phyloP scores from a whole-genome alignment of 2,888 invertebrate genomes.

The Myathropa florea region DNA sequence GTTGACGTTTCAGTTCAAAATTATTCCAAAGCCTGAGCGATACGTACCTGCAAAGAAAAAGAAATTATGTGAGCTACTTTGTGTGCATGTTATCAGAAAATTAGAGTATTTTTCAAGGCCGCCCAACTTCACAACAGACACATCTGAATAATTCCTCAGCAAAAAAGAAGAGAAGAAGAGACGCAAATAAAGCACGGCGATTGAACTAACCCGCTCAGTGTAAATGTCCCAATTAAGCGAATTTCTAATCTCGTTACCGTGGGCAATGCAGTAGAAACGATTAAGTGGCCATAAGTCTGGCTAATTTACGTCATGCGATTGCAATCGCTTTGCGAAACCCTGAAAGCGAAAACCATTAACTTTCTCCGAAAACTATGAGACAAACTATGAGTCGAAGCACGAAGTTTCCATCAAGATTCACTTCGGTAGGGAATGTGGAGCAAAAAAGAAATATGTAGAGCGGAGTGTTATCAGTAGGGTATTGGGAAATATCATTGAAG shows the following conservation, averaged over 20 bases:
- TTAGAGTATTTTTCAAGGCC: not conserved
- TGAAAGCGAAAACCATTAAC: not conserved
- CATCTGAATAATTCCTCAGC: not conserved
- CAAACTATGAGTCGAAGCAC: not conserved
- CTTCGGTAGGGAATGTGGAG: not conserved
- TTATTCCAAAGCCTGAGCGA: too few species aligned
- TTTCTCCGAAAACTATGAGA: not conserved
- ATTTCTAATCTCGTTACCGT: not conserved
- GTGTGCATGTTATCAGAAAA: not conserved
- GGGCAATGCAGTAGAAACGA: not conserved
- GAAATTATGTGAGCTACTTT: not conserved
- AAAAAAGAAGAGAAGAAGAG: not conserved
- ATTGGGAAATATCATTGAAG: not conserved
- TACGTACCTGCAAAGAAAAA: slow-evolving; percentile 48
- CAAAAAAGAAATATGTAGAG: not conserved
- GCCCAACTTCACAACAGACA: not conserved
- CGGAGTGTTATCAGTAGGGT: not conserved
- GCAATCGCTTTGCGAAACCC: not conserved
- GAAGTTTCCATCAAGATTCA: not conserved
- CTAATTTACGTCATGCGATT: not conserved
- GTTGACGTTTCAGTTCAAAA: too few species aligned
- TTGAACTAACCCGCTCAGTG: not conserved
- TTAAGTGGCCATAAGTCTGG: not conserved
- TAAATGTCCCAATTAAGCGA: not conserved
- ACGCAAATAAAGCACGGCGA: not conserved